Evolutionary conservation across 2,888 invertebrate genomes (phyloP).

Genomic region (Herminia tarsipennalis): DNA sequence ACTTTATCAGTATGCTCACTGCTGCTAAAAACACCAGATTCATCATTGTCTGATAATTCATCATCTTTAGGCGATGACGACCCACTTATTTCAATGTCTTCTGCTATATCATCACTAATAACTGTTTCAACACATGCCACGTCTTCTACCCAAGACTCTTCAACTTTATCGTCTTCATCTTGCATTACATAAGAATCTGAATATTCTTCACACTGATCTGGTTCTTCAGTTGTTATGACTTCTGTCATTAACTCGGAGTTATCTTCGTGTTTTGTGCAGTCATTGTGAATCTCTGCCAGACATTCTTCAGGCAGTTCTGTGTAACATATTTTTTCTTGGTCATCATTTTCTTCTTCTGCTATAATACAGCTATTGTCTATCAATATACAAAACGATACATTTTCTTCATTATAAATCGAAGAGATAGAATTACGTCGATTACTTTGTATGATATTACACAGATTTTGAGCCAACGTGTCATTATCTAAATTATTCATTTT

Average conservation of each 20-base stretch:
- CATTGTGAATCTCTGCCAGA: constrained; percentile 46
- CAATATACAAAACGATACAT: constrained; percentile 75
- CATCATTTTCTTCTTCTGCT: constrained; percentile 65
- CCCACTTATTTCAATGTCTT: constrained; percentile 64
- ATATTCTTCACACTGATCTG: constrained; percentile 42
- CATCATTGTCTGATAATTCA: constrained; percentile 38
- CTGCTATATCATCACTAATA: constrained; percentile 73
- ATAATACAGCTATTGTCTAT: constrained; percentile 75
- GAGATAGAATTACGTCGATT: constrained; percentile 76
- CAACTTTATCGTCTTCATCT: constrained; percentile 53
- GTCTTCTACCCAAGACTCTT: constrained; percentile 76
- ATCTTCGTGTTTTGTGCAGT: constrained; percentile 24
- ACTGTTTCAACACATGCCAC: constrained; percentile 79
- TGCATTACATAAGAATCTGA: constrained; percentile 46
- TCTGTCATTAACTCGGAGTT: constrained; percentile 20
- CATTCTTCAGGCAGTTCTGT: constrained; percentile 61
- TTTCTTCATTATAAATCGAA: constrained; percentile 68
- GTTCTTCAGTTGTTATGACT: constrained; percentile 11
- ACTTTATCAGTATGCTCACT: constrained; percentile 59
- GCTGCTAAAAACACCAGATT: constrained; percentile 42
- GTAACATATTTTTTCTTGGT: constrained; percentile 63
- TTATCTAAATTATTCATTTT: constrained; percentile 52
- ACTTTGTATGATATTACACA: constrained; percentile 62
- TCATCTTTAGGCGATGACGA: constrained; percentile 56
- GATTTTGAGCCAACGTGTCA: constrained; percentile 52